Conservation (phyloP, 1,140 invertebrate species). For the Drosophila chauvacae region DNA sequence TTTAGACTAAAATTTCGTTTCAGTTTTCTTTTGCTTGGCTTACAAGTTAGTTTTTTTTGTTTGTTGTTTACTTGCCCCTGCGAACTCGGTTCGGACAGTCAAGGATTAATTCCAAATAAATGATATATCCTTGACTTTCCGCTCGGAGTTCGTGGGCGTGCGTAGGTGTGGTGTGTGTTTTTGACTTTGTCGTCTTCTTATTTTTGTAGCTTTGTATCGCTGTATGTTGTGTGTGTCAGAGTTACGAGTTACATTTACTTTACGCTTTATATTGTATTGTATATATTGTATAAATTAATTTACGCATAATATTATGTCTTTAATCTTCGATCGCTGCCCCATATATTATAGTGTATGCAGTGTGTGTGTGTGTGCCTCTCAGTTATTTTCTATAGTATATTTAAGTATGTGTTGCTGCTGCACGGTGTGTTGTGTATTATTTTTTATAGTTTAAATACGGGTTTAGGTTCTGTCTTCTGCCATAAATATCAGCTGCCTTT, state of each 20-base stretch:
- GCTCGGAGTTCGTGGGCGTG: constrained; percentile 13
- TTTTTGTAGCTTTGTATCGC: constrained; percentile 61
- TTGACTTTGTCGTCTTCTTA: constrained; percentile 54
- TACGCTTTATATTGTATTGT: constrained; percentile 42
- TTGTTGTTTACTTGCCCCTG: neutral
- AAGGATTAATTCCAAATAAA: constrained; percentile 10
- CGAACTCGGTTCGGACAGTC: constrained; percentile 16
- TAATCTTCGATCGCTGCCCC: constrained; percentile 62
- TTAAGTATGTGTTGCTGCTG: constrained; percentile 32
- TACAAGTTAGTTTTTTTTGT: constrained; percentile 52
- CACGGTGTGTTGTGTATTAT: constrained; percentile 11
- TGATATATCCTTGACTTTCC: constrained; percentile 30
- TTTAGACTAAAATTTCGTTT: constrained; percentile 77
- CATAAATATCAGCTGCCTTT: constrained; percentile 21
- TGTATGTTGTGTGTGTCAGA: constrained; percentile 57
- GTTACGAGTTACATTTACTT: constrained; percentile 65
- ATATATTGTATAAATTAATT: constrained; percentile 70
- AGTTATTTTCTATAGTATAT: constrained; percentile 56
- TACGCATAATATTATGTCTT: constrained; percentile 69
- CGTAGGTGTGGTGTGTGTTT: constrained; percentile 18
- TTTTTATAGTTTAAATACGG: constrained; percentile 39
- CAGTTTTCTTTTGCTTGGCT: constrained; percentile 69
- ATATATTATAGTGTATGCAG: constrained; percentile 25
- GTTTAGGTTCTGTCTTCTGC: constrained; percentile 25
- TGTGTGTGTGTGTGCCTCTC: constrained; percentile 39